phyloP scores from a whole-genome alignment of 2,797 vertebrate species.

The Tenualosa ilisha region DNA sequence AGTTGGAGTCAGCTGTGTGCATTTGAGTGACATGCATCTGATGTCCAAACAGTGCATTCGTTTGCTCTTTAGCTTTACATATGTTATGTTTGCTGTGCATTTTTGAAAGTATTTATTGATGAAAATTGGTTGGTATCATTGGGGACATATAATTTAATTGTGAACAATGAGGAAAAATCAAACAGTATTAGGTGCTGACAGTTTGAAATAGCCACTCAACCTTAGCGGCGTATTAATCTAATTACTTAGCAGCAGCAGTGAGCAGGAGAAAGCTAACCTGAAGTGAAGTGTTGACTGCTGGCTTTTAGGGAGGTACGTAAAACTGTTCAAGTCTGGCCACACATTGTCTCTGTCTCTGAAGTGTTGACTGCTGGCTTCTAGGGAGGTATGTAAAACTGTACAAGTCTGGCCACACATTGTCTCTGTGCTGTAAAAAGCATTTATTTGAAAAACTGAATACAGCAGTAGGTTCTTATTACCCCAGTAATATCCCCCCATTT shows the following conservation, averaged over 20 bases:
- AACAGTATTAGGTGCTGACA: conserved; percentile 7
- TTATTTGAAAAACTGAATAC: not conserved
- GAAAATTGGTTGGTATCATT: not conserved
- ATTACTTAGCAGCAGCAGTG: not conserved
- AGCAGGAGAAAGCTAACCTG: not conserved
- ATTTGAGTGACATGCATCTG: not conserved
- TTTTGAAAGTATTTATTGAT: not conserved
- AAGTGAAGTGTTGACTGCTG: not conserved
- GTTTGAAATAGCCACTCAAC: not conserved
- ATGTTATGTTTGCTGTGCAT: not conserved
- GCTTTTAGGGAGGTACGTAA: not conserved
- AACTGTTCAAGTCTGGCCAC: not conserved
- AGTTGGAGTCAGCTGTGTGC: not conserved
- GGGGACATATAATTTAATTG: not conserved
- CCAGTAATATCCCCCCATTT: not conserved
- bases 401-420: not conserved
- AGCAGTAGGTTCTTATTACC: not conserved
- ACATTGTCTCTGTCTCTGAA: not conserved
- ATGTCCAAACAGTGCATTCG: not conserved
- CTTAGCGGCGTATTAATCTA: not conserved
- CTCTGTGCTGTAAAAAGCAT: not conserved
- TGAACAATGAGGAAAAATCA: not conserved
- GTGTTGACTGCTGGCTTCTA: not conserved
- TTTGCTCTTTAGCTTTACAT: not conserved
- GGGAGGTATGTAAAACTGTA: not conserved